A percentile compares a stretch with the other conserved stretches of the same genome.
These are phyloP conservation scores for Xiphophorus maculatus DNA, from an alignment of 2,113 vertebrate species.

Conservation along the genomic window DNA sequence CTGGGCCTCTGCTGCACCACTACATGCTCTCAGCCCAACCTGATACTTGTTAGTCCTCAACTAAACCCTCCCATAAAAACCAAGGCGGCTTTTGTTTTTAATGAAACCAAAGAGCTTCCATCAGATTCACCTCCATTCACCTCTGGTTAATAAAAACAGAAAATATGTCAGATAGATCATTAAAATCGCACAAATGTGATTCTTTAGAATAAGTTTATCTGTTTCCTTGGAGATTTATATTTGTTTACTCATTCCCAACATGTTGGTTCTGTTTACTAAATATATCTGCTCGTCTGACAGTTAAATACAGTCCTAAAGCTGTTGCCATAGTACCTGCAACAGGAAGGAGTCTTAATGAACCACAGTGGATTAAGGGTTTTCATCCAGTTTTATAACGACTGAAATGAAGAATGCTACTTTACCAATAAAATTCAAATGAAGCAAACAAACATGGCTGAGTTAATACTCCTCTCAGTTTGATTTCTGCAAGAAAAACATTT, in stretches of 20 bases:
- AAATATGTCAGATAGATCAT: not conserved
- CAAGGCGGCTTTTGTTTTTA: not conserved
- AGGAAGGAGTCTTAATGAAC: not conserved
- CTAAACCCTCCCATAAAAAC: not conserved
- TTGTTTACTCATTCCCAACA: conserved; percentile 18
- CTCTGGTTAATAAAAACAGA: not conserved
- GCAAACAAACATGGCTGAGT: not conserved
- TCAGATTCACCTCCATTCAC: not conserved
- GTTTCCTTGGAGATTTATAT: conserved; percentile 24
- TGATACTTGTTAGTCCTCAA: not conserved
- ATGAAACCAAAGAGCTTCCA: not conserved
- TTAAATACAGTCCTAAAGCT: not conserved
- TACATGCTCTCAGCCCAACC: not conserved
- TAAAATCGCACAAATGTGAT: conserved; percentile 1
- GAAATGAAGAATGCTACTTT: conserved; percentile 1
- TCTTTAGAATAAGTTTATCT: conserved; percentile 11
- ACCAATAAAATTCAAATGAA: not conserved
- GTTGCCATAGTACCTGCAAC: conserved; percentile 5
- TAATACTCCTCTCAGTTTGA: not conserved
- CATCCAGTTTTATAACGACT: not conserved
- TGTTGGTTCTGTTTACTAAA: conserved; percentile 9
- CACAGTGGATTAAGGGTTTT: conserved; percentile 1
- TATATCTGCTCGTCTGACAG: conserved; percentile 3
- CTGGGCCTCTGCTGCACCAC: not conserved
- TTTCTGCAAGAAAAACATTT: not conserved